phyloP scores from a whole-genome alignment of 2,113 vertebrate genomes.

The Cynocephalus volans region DNA sequence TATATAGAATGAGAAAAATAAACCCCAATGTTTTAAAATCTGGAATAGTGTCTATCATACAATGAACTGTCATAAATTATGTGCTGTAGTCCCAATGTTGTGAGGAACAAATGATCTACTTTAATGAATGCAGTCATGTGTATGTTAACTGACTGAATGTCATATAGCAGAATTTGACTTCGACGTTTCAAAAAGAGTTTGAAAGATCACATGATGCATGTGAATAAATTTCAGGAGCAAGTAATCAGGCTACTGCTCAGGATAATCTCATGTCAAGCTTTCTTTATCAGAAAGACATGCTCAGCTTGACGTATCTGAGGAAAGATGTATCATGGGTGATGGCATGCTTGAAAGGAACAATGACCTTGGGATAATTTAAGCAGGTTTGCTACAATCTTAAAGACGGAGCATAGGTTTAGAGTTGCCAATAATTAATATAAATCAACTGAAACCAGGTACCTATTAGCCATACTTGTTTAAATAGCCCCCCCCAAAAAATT shows the following conservation, averaged over 20 bases:
- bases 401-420: background rate
- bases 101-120: background rate
- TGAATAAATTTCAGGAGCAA: conserved; percentile 64
- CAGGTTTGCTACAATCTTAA: background rate
- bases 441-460: background rate
- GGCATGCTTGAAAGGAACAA: background rate
- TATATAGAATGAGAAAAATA: background rate
- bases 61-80: background rate
- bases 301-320: background rate
- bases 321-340: background rate
- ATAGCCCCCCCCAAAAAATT: no score
- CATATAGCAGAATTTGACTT: conserved; percentile 50
- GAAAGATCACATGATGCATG: background rate
- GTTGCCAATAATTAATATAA: background rate
- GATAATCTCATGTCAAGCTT: background rate
- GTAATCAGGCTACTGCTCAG: background rate
- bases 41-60: background rate
- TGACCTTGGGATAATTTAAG: background rate
- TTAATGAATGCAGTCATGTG: background rate
- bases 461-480: background rate
- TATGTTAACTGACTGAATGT: conserved; percentile 61
- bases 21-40: background rate
- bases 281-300: conserved; percentile 52
- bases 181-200: conserved; percentile 56
- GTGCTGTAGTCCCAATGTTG: background rate